Evolutionary conservation across 2,888 invertebrate genomes (phyloP), one percentile per base, ranked within the genome.

Genomic region (Agapostemon virescens): DNA sequence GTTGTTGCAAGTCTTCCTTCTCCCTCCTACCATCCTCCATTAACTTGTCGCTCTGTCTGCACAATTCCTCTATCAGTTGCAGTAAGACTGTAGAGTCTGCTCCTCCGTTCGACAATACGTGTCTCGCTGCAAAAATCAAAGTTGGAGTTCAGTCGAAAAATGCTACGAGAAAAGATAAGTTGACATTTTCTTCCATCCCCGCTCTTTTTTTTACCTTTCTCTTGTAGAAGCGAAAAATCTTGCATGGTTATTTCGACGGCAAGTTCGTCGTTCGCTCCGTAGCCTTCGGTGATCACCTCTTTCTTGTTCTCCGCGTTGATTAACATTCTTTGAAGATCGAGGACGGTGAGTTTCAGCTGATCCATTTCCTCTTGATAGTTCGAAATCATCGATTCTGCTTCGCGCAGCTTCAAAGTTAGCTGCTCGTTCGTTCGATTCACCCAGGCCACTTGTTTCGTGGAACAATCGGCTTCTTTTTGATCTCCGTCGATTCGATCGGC

Each of bases 1-100:
- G 97, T 79, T 95, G 95, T 67, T 95, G 94, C 83, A 97, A 92
- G 90, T 97, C 97, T 84, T 96, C 95, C 36, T 95, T 94, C 86
- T 97, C 96, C 69, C 93, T 94, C 85, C 94, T 95, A 55, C 95
- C 93, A 42, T 94, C 94, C 74, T 97, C 96, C 17, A 95, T 92
- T 77, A 96, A 94, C 81, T 94, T 94, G 87, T 95, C 94, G 85
- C 93, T 94, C 89, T 95, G 94, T 73, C 93, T 92, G 81, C 94
- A 94, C 58, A 95, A 93, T 86, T 95, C 95, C 85, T 96, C 95
- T 70, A 96, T 94, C 79, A 95, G 90, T 84, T 95, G 94, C 63
- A 95, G 84, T 72, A 94, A 84, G 42, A 93, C 89, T 13, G 93
- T 89, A 23, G 93, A 91, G 82, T 94, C 93, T 11, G 91, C 91